Conservation (phyloP, 92 coral and sea anemone genomes). For the Plumapathes pennacea region DNA sequence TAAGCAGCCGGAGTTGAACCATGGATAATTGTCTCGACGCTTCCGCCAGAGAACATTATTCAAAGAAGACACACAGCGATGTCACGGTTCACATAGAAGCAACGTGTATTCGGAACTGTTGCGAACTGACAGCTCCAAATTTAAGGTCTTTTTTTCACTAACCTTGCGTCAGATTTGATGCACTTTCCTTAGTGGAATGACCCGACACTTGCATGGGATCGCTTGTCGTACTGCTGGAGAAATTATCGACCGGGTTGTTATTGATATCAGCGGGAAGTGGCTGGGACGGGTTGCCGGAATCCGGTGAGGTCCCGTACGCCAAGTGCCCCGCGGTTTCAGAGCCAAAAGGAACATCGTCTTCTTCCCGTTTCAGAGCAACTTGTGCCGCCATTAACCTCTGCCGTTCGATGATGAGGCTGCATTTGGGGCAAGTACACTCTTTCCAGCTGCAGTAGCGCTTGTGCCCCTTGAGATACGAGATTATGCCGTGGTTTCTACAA, state of each 20-base stretch:
- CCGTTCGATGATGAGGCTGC: conserved; percentile 92
- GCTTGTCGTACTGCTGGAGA: neutral
- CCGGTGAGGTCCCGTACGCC: conserved; percentile 1
- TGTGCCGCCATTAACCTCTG: conserved; percentile 99
- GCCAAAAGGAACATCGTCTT: conserved; percentile 71
- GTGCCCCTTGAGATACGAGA: conserved; percentile 86
- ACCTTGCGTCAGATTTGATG: too few relatives aligned
- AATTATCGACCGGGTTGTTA: neutral
- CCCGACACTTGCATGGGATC: neutral
- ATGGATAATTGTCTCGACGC: too few relatives aligned
- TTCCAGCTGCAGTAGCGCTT: conserved; percentile 92
- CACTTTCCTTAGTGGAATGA: too few relatives aligned
- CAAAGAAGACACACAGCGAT: too few relatives aligned
- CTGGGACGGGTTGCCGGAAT: conserved; percentile 8
- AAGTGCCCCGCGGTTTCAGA: neutral
- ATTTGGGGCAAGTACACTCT: conserved; percentile 83
- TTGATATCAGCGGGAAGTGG: neutral
- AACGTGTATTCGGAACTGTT: too few relatives aligned
- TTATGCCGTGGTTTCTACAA: conserved; percentile 88
- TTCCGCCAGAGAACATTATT: too few relatives aligned
- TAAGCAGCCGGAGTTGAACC: too few relatives aligned
- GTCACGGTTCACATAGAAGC: too few relatives aligned
- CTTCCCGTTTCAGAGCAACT: conserved; percentile 89
- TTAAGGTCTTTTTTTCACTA: too few relatives aligned
- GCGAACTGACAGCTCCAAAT: too few relatives aligned